Percentiles rank a stretch among this genome's conserved stretches.
These are phyloP conservation scores for Solen grandis DNA, from an alignment of 1,140 invertebrate genomes.

Conservation along the genomic window DNA sequence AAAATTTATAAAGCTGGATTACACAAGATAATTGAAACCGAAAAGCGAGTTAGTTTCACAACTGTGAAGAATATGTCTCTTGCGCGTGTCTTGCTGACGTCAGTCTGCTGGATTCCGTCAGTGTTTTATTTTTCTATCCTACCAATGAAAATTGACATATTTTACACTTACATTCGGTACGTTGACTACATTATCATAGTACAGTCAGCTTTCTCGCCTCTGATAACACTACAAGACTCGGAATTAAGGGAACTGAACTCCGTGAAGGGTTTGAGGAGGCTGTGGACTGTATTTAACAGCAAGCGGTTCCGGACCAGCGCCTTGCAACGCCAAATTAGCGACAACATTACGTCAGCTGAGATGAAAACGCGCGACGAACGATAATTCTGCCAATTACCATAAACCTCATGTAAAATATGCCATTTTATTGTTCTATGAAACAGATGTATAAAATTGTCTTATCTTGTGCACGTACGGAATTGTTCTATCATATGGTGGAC, in stretches of 20 bases:
- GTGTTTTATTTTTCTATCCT: slow-evolving; percentile 9
- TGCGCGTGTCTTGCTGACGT: slow-evolving; percentile 5
- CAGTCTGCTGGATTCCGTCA: slow-evolving; percentile 5
- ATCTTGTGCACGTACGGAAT: too few relatives aligned
- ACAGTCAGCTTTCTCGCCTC: slow-evolving; percentile 2
- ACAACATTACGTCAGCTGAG: slow-evolving; percentile 24
- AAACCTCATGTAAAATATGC: too few relatives aligned
- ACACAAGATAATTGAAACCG: slow-evolving; percentile 1
- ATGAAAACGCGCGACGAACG: slow-evolving; percentile 24
- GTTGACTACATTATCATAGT: slow-evolving; percentile 8
- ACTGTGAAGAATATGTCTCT: slow-evolving; percentile 8
- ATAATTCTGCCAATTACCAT: too few relatives aligned
- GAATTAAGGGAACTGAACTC: slow-evolving; percentile 18
- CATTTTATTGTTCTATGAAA: too few relatives aligned
- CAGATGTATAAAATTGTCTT: too few relatives aligned
- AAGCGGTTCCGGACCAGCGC: too few relatives aligned
- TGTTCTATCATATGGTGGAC: too few relatives aligned
- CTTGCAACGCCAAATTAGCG: not conserved
- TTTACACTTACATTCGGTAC: slow-evolving; percentile 3
- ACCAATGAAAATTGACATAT: slow-evolving; percentile 9
- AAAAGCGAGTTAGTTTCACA: slow-evolving; percentile 1
- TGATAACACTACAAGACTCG: slow-evolving; percentile 24
- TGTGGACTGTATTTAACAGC: too few relatives aligned
- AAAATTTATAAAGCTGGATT: slow-evolving; percentile 19
- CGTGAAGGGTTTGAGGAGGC: too few relatives aligned